phyloP scores from a whole-genome alignment of 2,888 invertebrate genomes.

The Uloborus plumipes region DNA sequence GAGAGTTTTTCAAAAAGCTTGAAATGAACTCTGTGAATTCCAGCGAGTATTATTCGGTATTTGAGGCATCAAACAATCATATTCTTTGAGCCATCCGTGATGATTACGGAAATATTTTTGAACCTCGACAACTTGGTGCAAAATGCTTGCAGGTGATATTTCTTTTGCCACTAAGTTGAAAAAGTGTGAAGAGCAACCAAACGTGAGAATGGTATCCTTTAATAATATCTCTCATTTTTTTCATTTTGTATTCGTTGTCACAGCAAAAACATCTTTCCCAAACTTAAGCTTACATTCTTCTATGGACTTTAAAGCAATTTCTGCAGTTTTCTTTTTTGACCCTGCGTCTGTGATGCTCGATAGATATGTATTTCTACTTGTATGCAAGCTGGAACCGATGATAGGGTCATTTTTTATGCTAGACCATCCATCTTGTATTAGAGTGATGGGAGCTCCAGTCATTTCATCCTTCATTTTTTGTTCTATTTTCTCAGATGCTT shows the following conservation, averaged over 20 bases:
- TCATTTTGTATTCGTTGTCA: no score
- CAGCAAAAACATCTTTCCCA: not conserved
- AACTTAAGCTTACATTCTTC: not conserved
- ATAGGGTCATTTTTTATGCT: not conserved
- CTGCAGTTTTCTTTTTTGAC: not conserved
- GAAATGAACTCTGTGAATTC: not conserved
- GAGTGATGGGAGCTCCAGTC: not conserved
- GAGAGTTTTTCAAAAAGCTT: not conserved
- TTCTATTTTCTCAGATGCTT: slow-evolving; percentile 1
- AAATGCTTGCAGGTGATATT: not conserved
- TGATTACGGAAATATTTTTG: no score
- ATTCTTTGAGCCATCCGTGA: not conserved
- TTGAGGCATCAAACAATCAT: slow-evolving; percentile 5
- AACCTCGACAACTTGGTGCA: not conserved
- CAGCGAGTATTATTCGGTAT: not conserved
- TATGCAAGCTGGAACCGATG: slow-evolving; percentile 4
- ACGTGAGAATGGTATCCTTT: not conserved
- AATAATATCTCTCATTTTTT: no score
- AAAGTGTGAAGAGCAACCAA: not conserved
- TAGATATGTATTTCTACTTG: not conserved
- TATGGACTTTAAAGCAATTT: no score
- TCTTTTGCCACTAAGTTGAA: not conserved
- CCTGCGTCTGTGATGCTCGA: not conserved
- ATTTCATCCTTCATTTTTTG: slow-evolving; percentile 5
- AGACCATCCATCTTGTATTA: slow-evolving; percentile 11